These are phyloP conservation scores for Scrobipalpa costella DNA, from an alignment of 2,888 invertebrate species.

Conservation along the genomic window DNA sequence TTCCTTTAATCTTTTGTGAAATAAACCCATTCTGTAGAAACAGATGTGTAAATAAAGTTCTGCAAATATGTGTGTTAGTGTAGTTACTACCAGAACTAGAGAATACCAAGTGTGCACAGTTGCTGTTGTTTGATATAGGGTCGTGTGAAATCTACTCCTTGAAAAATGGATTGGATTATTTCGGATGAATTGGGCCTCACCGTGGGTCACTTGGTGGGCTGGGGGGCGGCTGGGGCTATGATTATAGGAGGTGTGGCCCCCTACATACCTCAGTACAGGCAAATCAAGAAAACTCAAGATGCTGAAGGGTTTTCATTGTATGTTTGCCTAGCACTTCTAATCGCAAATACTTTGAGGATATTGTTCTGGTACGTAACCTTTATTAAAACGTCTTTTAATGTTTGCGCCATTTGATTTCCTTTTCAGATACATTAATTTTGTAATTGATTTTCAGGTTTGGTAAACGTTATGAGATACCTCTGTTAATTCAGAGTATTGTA, in stretches of 20 bases:
- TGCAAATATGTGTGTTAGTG: conserved; percentile 26
- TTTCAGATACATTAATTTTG: neutral
- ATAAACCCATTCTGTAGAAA: neutral
- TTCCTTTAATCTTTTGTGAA: neutral
- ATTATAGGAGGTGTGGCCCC: conserved; percentile 97
- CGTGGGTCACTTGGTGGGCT: conserved; percentile 88
- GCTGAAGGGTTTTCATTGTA: conserved; percentile 98
- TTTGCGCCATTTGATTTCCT: neutral
- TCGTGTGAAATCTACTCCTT: conserved; percentile 26
- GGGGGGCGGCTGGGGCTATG: conserved; percentile 93
- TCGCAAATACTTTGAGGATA: conserved; percentile 98
- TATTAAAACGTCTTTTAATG: neutral
- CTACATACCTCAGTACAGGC: conserved; percentile 97
- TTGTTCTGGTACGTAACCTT: conserved; percentile 94
- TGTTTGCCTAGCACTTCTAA: conserved; percentile 96
- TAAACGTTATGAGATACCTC: conserved; percentile 96
- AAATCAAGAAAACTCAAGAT: conserved; percentile 94
- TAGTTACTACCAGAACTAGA: conserved; percentile 7
- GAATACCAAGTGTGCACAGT: conserved; percentile 19
- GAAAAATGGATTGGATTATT: conserved; percentile 88
- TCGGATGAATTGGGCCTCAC: conserved; percentile 88
- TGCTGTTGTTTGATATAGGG: conserved; percentile 20
- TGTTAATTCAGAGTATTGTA: conserved; percentile 97
- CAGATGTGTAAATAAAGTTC: conserved; percentile 19
- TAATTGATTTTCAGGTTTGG: conserved; percentile 92